Evolutionary conservation across 1,140 invertebrate species (phyloP), one percentile per base, ranked within the genome.

Genomic region (Macrosteles quadrilineatus): DNA sequence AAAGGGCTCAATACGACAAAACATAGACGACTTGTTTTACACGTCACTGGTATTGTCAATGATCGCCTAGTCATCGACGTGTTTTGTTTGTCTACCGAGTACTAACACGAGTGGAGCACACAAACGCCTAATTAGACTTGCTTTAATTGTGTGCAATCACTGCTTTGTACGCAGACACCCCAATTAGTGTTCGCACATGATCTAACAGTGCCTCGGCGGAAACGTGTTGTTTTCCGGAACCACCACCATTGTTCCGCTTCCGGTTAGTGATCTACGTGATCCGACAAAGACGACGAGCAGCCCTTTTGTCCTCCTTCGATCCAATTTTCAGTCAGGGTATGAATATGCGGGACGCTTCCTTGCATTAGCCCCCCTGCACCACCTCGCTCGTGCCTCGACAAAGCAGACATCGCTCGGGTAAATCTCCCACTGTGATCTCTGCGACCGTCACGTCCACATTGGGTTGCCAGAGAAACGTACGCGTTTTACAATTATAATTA

Each of bases 281-380:
- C 59, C 59, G 59, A 63, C 59, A 63, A 63, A 63, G 31, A 32
- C 17, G 27, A 63, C 17, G 14, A 14, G 30, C 23, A 29, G 59
- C 59, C 27, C 59, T 63, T 63, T 63, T 63, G 59, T 63, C 59
- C 59, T 63, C 30, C 59, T 63, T 63, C 59, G 59, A 63, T 63
- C 59, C 59, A 63, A 63, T 63, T 63, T 63, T 30, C 59, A 29
- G 17, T 17, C 25, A 21, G 31, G 31, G 59, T 32, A 63, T 63
- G 59, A 63, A 63, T 63, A 63, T 63, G 59, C 59, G 59, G 59
- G 59, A 32, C 59, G 59, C 27, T 63, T 59, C 29, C 23, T 59
- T 31, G 23, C 27, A 27, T 31, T 50, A 50, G 14, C 47, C n/a
- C 21, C 6, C 47, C 14, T n/a, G 4, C 47, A 9, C 47, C 47